Base-by-base conservation (phyloP, 2,797 vertebrate genomes). In the Channa striata region DNA sequence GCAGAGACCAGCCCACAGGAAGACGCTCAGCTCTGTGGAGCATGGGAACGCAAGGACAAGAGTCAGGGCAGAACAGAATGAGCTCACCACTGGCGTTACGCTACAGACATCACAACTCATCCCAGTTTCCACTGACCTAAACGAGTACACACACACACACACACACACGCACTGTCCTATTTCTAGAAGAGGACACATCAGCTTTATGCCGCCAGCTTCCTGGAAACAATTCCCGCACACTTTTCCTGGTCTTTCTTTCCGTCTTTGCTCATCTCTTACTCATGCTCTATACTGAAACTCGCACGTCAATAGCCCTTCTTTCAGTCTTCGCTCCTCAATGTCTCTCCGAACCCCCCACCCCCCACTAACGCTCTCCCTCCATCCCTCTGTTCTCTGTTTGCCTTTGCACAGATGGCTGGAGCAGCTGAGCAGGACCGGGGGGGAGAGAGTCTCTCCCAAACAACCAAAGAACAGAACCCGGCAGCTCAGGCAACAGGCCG, bases 401-500 rank as follows among this genome's bases (percentile, higher is more conserved):
- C 82, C 74, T 88, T 89, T 74, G 82, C 88, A 90, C 94, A 94
- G 94, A 95, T 94, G 94, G 93, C 87, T 78, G 4, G 78, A 87
- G 92, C 93, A 94, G 94, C 93, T 94, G 93, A 94, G 91, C 83
- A 83, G 73, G 76, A 77, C 90, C 88, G 78, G 86, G 87, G 90
- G 91, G 59, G 72, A 78, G 56, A 37, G 68, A 78, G 68, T 46
- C 64, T 59, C 83, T 85, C 58, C 44, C 54, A 66, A 78, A 86
- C 68, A 53, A 58, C 68, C 72, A 46, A 65, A 56, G 59, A 78
- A 52, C 63, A 68, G 53, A 81, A 40, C 68, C 65, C 56, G 47
- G 50, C 17, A 49, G 68, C 70, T 70, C 63, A 59, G 48, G 68
- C 74, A 79, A 82, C 76, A 87, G 64, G 83, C 61, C 23, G 53